Base-by-base conservation (phyloP, 2,113 vertebrate genomes). In the Leiothrix lutea region DNA sequence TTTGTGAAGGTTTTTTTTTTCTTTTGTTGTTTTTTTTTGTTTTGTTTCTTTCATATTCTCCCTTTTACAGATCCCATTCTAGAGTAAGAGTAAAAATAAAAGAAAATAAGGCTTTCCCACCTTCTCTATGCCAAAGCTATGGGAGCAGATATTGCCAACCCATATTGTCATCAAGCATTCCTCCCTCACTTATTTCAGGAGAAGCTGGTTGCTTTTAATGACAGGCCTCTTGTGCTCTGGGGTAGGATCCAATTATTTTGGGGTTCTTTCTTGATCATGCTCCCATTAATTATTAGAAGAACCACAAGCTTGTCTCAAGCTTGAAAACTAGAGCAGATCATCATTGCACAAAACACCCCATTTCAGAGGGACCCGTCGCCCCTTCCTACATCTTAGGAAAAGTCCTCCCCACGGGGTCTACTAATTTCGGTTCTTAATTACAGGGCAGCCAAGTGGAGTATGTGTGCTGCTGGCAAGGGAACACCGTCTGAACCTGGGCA, bases 401-500 rank as follows among this genome's bases (percentile, higher is more conserved):
- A 4, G 17, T 77, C 91, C 90, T 95, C 90, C 94, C 95, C 94
- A 88, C 20, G 3, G 33, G 92, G 80, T 95, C 95, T 94, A 83
- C 96, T 90, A 50, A 96, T 97, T 90, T 89, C 33, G 1, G 95
- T 95, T 95, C 92, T 99, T 98, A 99, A 98, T 99, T 99, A 97
- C 99, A 99, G 82, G 99, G 99, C 96, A 99, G 98, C 99, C 99
- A 99, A 97, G 99, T 99, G 8, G 99, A 99, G 97, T 99, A 99
- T 4, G 99, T 98, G 92, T 99, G 99, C 94, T 99, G 99, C 97
- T 99, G 99, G 98, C 99, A 99, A 18, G 99, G 98, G 92, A 99
- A 99, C 94, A 99, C 97, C 20, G 99, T 99, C 98, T 99, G 99
- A 77, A 99, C 99, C 98, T 99, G 99, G 42, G 99, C 99, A 92